These are phyloP conservation scores for Chromoteleia sp. DNA, from an alignment of 2,888 invertebrate species.

Conservation along the genomic window DNA sequence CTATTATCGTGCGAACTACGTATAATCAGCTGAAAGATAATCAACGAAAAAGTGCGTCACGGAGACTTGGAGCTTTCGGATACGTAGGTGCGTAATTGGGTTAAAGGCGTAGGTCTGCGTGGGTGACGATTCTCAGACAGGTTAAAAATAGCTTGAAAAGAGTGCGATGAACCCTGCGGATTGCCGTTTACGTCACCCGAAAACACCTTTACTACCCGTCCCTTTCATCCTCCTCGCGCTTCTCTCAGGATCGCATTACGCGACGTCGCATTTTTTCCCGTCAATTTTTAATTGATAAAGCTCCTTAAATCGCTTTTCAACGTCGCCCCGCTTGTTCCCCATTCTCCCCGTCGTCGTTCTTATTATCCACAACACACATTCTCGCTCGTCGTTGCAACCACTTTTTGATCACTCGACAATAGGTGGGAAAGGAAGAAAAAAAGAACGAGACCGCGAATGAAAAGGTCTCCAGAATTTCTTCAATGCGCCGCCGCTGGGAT, in stretches of 20 bases:
- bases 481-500: conserved; percentile 15
- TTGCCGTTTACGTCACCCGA: conserved; percentile 22
- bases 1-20: not conserved
- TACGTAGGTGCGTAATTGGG: conserved; percentile 34
- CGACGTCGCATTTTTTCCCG: conserved; percentile 28
- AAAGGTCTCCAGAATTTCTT: conserved; percentile 34
- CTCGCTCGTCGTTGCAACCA: conserved; percentile 20
- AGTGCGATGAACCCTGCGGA: conserved; percentile 11
- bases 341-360: conserved; percentile 2
- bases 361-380: conserved; percentile 42
- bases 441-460: conserved; percentile 5
- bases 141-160: conserved; percentile 22
- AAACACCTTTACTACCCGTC: conserved; percentile 21
- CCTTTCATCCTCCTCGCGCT: not conserved
- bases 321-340: conserved; percentile 13
- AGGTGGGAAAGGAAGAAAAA: conserved; percentile 8
- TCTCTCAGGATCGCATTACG: conserved; percentile 3
- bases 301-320: conserved; percentile 30
- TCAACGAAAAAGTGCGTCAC: conserved; percentile 13
- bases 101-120: conserved; percentile 31
- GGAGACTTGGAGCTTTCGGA: not conserved
- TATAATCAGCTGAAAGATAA: conserved; percentile 1
- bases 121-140: conserved; percentile 10
- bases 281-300: conserved; percentile 50
- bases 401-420: conserved; percentile 32